Base-by-base conservation (phyloP, 1,140 invertebrate species). In the Temnothorax nylanderi region DNA sequence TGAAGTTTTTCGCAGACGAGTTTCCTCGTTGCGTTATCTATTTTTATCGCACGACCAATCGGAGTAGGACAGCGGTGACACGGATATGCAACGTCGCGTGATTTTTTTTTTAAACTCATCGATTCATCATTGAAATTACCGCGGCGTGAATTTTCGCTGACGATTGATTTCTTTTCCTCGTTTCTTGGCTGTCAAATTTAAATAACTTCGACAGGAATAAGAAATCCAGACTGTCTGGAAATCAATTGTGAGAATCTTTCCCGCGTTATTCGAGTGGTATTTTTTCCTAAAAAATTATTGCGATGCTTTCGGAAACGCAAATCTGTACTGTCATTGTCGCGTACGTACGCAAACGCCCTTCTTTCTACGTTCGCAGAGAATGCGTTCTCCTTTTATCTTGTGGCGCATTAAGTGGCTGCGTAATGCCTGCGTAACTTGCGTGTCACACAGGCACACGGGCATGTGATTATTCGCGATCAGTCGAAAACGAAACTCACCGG, bases 21-120 rank as follows among this genome's bases (percentile, higher is more conserved):
- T 60, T 75, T 62, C 41, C 62, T 74, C 56, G 37, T 72, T 56
- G 44, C 26, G 16, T 80, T 71, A 58, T 41, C n/a, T 69, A 58
- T 62, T 74, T 74, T 84, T 47, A 41, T 41, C 41, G 65, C 47
- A 51, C 51, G 7, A 69, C 51, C 7, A 21, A 69, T 81, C 34
- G 11, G n/a, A 67, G 32, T 37, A 69, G 26, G 26, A 69, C 41
- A 13, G 47, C 32, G 16, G 10, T 21, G 34, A 44, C 13, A 54
- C 41, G 49, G 13, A 32, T 34, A 65, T 4, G 21, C 41, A 16
- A 32, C 51, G 13, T 18, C 34, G 37, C n/a, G 16, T 56, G 7
- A 6, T 60, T 77, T 32, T 21, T 77, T n/a, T 49, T 78, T 34
- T 7, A 10, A 18, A 49, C 11, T 41, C n/a, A 2, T 54, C 69